These are phyloP conservation scores for Atrichornis clamosus DNA, from an alignment of 2,113 vertebrate genomes.

Conservation along the genomic window DNA sequence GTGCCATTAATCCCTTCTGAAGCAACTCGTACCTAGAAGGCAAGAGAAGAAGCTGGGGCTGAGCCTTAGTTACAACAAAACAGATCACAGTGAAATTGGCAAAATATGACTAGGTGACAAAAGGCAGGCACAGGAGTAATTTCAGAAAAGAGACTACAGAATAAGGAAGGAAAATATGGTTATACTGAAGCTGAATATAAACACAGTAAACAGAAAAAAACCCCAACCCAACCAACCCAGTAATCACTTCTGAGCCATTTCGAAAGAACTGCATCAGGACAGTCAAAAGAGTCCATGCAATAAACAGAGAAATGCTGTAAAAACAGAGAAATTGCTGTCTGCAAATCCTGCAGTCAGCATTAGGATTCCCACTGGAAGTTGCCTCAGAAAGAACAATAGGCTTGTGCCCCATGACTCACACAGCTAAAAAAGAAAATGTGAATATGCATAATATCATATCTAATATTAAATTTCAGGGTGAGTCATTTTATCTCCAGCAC, in stretches of 20 bases:
- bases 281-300: background rate
- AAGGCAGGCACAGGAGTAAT: background rate
- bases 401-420: background rate
- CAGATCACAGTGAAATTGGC: background rate
- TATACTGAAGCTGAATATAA: background rate
- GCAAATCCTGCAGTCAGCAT: background rate
- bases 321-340: background rate
- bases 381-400: background rate
- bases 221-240: background rate
- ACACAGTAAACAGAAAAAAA: background rate
- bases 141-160: background rate
- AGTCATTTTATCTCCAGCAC: background rate
- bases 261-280: background rate
- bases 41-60: background rate
- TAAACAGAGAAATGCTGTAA: background rate
- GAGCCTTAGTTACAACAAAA: background rate
- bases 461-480: background rate
- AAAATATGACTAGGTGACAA: background rate
- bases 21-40: constrained; percentile 86
- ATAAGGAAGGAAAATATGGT: background rate
- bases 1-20: constrained; percentile 95
- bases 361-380: background rate
- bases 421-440: background rate
- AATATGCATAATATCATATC: background rate
- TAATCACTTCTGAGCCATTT: background rate